phyloP scores from a whole-genome alignment of 2,797 vertebrate species.

The Halcyon smyrnensis region DNA sequence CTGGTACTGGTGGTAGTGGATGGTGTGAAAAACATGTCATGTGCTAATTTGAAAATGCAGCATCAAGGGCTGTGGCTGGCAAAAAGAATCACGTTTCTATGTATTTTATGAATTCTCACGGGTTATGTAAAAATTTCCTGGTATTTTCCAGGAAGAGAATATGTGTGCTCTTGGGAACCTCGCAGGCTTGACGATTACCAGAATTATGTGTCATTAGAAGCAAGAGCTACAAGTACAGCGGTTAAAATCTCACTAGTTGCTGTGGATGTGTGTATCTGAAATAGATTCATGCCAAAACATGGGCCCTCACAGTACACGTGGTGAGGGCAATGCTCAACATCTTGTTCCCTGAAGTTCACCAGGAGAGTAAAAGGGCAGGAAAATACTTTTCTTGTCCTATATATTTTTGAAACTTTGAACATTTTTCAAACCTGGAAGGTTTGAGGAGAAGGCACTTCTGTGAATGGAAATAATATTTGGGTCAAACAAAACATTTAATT shows the following conservation, averaged over 20 bases:
- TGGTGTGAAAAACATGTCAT: not conserved
- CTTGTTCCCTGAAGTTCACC: not conserved
- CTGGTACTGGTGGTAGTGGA: not conserved
- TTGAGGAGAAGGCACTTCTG: not conserved
- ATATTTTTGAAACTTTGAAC: not conserved
- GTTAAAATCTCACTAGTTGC: not conserved
- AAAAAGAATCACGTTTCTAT: not conserved
- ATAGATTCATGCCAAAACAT: not conserved
- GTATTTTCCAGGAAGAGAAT: not conserved
- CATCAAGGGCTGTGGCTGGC: not conserved
- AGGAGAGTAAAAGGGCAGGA: not conserved
- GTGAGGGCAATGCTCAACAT: not conserved
- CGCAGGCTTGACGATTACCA: not conserved
- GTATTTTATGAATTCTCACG: not conserved
- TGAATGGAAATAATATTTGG: not conserved
- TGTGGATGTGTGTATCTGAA: not conserved
- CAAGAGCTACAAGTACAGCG: not conserved
- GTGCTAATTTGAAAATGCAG: not conserved
- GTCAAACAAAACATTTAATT: not conserved
- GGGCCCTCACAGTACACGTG: not conserved
- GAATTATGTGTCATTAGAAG: not conserved
- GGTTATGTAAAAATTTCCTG: not conserved
- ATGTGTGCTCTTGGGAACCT: not conserved
- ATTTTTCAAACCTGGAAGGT: not conserved
- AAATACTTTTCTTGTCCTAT: not conserved